These are phyloP conservation scores for Danio jaintianensis DNA, from an alignment of 2,797 vertebrate genomes.

Conservation along the genomic window DNA sequence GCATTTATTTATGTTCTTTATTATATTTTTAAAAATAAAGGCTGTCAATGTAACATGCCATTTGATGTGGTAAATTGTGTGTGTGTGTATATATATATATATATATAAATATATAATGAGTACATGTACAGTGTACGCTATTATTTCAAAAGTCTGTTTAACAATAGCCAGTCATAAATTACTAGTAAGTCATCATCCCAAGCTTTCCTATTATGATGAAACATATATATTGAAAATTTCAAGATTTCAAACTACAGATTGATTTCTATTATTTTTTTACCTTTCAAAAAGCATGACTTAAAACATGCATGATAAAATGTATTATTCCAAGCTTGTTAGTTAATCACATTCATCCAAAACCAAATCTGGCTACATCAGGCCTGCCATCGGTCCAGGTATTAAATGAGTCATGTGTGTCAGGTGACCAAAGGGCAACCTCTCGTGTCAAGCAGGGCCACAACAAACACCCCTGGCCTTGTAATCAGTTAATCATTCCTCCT, in stretches of 20 bases:
- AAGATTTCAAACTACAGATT: background rate
- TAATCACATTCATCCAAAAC: background rate
- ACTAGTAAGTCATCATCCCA: no score
- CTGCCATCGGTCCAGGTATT: constrained; percentile 63
- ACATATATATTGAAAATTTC: no score
- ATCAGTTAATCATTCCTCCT: constrained; percentile 88
- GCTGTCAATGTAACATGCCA: no score
- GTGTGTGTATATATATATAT: no score
- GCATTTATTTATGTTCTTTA: no score
- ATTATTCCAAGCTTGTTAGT: background rate
- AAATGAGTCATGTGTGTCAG: constrained; percentile 84
- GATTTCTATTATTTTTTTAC: background rate
- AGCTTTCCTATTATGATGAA: no score
- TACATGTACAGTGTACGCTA: no score
- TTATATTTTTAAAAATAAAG: no score
- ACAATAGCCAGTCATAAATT: no score
- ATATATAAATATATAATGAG: no score
- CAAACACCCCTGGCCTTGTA: constrained; percentile 84
- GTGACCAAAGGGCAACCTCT: constrained; percentile 81
- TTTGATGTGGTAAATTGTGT: no score
- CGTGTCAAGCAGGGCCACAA: constrained; percentile 77
- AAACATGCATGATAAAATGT: background rate
- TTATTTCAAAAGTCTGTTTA: no score
- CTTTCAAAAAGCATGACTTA: background rate
- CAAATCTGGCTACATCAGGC: background rate